Evolutionary conservation across 2,888 invertebrate genomes (phyloP), one percentile per base, ranked within the genome.

Genomic region (Scaptomyza cyrtandrae): DNA sequence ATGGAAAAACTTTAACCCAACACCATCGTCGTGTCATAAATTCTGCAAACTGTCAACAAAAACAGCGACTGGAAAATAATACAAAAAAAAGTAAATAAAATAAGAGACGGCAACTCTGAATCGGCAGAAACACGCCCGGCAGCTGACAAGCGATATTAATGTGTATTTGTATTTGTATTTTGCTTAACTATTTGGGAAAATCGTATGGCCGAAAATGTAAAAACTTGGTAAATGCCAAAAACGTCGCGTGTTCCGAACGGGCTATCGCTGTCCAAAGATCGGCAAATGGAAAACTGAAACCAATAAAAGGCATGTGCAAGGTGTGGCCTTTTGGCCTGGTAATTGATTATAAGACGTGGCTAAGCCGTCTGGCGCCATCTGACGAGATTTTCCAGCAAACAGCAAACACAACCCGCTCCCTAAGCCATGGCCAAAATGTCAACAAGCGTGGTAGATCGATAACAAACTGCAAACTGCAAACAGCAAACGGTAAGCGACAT

Each of bases 31-130:
- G 80, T 63, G 80, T 85, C 85, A 85, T 85, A 85, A 85, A 85
- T 85, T 85, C 78, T 62, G 56, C 74, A 64, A 68, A 77, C 87
- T 87, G 85, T 87, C 85, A 82, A 79, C 73, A 67, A 75, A 73
- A 83, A 67, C 63, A 56, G 71, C 46, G 53, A 49, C 35, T 11
- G 16, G 39, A 39, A 57, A 60, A 62, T 43, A 62, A 46, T 45
- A 27, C 2, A n/a, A n/a, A n/a, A n/a, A n/a, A n/a, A n/a, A n/a
- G n/a, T n/a, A n/a, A n/a, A n/a, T n/a, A 46, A 14, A 19, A 24
- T 11, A 33, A 46, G 24, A 9, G 24, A 37, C 39, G 52, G 52
- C 62, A 49, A 60, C 65, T 65, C 52, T 39, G 52, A 64, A 57
- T 53, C 44, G 79, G 45, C 54, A 41, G 57, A 44, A 77, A 80